phyloP scores from a whole-genome alignment of 2,113 vertebrate genomes.

The Desmodus rotundus region DNA sequence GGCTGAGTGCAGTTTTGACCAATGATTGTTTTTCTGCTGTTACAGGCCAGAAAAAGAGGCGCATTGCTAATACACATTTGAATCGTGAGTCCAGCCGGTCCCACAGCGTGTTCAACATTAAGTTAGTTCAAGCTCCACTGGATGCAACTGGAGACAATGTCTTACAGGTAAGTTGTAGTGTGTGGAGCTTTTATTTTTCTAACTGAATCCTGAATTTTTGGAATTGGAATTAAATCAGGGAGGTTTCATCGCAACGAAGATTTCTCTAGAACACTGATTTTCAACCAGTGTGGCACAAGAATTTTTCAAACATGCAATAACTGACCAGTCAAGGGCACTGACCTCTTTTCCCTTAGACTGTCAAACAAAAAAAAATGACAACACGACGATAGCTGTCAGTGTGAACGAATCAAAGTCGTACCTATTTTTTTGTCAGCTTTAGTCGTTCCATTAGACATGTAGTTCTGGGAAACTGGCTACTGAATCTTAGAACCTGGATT shows the following conservation, averaged over 20 bases:
- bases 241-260: neutral
- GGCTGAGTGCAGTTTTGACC: neutral
- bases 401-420: neutral
- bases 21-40: neutral
- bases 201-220: neutral
- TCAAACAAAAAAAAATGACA: neutral
- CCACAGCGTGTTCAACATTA: constrained; percentile 94
- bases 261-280: neutral
- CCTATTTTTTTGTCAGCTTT: neutral
- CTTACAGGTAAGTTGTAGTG: constrained; percentile 85
- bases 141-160: constrained; percentile 93
- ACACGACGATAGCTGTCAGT: neutral
- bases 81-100: constrained; percentile 96
- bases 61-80: constrained; percentile 90
- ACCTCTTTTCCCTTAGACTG: neutral
- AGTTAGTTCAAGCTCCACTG: constrained; percentile 93
- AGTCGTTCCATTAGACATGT: neutral
- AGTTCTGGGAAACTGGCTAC: neutral
- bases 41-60: constrained; percentile 85
- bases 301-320: neutral
- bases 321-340: neutral
- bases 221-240: neutral
- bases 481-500: neutral
- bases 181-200: neutral
- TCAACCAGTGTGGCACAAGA: neutral